Evolutionary conservation across 2,113 vertebrate genomes (phyloP), one percentile per base, ranked within the genome.

Genomic region (Camarhynchus parvulus): DNA sequence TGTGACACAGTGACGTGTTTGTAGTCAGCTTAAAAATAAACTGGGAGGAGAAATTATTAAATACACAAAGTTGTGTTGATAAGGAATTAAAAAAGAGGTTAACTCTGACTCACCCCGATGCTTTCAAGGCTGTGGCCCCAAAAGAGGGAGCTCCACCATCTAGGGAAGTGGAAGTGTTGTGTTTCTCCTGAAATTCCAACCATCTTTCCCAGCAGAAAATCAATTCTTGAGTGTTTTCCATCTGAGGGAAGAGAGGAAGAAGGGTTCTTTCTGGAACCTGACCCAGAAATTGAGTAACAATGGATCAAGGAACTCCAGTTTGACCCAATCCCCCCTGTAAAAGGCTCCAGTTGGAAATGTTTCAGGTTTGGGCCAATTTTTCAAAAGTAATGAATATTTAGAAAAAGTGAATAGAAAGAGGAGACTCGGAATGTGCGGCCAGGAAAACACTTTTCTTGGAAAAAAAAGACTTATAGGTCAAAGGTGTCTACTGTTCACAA

Each of bases 211-310:
- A 91, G 72, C 42, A 96, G 75, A 95, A 95, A 95, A 91, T 95
- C 94, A 85, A 83, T 93, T 63, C 67, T 94, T 96, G 94, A 93
- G 64, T 95, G 90, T 94, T 97, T 97, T 95, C 68, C 94, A 92
- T 82, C 63, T 3, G 28, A 95, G 85, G 46, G 8, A 73, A 62
- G 53, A 95, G 90, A 96, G 96, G 94, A 97, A 97, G 93, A 94
- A 81, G 73, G 93, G 95, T 92, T 95, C 93, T 95, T 93, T 95
- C 96, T 97, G 96, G 95, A 95, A 96, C 90, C 90, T 96, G 95
- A 97, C 96, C 96, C 96, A 95, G 96, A 95, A 95, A 96, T 89
- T 64, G 46, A 95, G 77, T 75, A 96, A 97, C 95, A 97, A 96
- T 95, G 91, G 93, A 95, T 95, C 87, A 85, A 97, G 96, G 94